Conservation (phyloP, 1,140 invertebrate species). For the Oryzaephilus surinamensis region DNA sequence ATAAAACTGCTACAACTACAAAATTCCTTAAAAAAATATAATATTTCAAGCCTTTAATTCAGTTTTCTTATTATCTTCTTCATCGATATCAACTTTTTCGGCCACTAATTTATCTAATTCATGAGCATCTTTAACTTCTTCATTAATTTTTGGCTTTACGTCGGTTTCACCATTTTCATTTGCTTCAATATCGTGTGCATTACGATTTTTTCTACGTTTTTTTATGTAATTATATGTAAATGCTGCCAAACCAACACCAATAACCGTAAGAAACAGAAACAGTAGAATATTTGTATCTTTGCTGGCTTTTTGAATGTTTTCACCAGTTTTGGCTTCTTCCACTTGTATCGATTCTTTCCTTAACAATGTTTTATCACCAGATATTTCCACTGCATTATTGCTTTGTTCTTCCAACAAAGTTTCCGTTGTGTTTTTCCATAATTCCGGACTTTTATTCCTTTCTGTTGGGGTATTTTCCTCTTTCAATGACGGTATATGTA, state of each 20-base stretch:
- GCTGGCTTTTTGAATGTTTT: slow-evolving; percentile 5
- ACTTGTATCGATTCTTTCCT: slow-evolving; percentile 1
- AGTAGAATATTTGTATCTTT: slow-evolving; percentile 23
- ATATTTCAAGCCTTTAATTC: slow-evolving; percentile 1
- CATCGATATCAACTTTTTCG: not conserved
- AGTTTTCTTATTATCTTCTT: not conserved
- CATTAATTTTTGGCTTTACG: no score
- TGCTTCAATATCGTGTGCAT: slow-evolving; percentile 12
- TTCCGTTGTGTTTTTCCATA: not conserved
- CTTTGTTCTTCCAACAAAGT: no score
- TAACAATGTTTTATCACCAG: not conserved
- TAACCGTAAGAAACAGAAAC: slow-evolving; percentile 39
- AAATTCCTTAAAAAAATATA: not conserved
- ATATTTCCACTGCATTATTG: not conserved
- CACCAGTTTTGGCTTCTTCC: slow-evolving; percentile 7
- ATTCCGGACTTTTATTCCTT: not conserved
- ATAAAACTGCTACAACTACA: slow-evolving; percentile 1
- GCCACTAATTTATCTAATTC: not conserved
- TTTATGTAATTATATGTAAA: slow-evolving; percentile 39
- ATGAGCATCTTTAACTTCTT: no score
- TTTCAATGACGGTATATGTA: not conserved
- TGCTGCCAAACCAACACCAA: slow-evolving; percentile 38
- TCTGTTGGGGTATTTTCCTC: not conserved
- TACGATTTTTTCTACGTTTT: slow-evolving; percentile 14
- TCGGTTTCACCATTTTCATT: slow-evolving; percentile 28